A percentile compares a stretch with the other conserved stretches of the same genome.
Evolutionary conservation across 2,888 invertebrate genomes (phyloP).

Genomic region (Xanthorhoe spadicearia): DNA sequence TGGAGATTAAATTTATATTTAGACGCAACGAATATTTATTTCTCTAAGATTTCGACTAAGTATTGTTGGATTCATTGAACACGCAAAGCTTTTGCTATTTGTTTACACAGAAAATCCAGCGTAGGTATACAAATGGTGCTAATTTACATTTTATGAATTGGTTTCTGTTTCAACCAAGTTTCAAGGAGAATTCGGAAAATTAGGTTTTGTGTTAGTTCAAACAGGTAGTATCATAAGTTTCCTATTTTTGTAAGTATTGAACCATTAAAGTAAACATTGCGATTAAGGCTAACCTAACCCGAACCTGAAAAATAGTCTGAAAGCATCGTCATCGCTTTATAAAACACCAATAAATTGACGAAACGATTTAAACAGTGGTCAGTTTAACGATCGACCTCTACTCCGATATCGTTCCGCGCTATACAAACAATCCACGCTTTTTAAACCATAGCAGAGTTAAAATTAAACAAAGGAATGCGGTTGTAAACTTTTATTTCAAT

Average conservation of each 20-base stretch:
- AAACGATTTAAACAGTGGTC: slow-evolving; percentile 61
- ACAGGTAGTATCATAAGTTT: no score
- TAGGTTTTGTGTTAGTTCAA: no score
- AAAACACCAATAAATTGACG: slow-evolving; percentile 55
- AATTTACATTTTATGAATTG: background rate
- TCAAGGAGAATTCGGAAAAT: background rate
- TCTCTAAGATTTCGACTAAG: slow-evolving; percentile 50
- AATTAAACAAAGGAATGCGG: slow-evolving; percentile 35
- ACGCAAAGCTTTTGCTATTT: slow-evolving; percentile 42
- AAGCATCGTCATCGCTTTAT: slow-evolving; percentile 47
- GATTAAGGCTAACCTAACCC: background rate
- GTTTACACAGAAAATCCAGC: slow-evolving; percentile 26
- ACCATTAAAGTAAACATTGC: background rate
- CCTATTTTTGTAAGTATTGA: no score
- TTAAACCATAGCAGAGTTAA: slow-evolving; percentile 30
- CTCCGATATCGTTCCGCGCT: slow-evolving; percentile 34
- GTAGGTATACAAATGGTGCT: background rate
- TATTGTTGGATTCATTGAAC: slow-evolving; percentile 45
- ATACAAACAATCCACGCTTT: slow-evolving; percentile 37
- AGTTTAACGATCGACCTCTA: slow-evolving; percentile 61
- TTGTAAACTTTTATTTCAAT: slow-evolving; percentile 27
- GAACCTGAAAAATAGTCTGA: slow-evolving; percentile 29
- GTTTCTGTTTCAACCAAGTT: background rate
- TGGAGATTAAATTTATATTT: slow-evolving; percentile 61
- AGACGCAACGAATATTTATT: slow-evolving; percentile 60